phyloP scores from a whole-genome alignment of 2,113 vertebrate species.

The Tylochromis polylepis region DNA sequence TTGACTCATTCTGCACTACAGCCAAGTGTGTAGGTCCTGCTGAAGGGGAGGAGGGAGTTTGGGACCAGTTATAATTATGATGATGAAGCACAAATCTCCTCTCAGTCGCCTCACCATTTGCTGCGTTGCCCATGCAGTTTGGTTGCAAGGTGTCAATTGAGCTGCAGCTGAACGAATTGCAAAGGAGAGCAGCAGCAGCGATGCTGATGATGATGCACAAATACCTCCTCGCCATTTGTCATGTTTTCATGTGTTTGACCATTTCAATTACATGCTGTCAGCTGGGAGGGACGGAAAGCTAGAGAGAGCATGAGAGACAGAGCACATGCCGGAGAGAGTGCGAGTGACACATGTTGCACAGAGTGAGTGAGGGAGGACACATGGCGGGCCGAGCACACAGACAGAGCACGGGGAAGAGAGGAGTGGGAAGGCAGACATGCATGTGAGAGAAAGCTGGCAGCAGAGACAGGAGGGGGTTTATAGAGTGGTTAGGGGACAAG shows the following conservation, averaged over 20 bases:
- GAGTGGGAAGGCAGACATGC: neutral
- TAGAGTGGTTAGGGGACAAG: constrained; percentile 51
- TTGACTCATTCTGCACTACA: constrained; percentile 10
- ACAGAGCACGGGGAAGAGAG: neutral
- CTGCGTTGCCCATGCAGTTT: constrained; percentile 20
- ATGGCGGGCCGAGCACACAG: constrained; percentile 28
- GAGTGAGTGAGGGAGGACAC: constrained; percentile 61
- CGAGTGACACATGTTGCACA: constrained; percentile 60
- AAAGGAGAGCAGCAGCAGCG: neutral
- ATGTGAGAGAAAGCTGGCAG: constrained; percentile 41
- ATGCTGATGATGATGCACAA: constrained; percentile 58
- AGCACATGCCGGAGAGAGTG: constrained; percentile 54
- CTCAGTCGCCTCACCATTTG: constrained; percentile 26
- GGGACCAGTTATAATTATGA: constrained; percentile 25
- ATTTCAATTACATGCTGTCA: constrained; percentile 72
- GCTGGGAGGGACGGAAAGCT: constrained; percentile 35
- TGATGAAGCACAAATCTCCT: constrained; percentile 49
- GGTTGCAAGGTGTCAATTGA: constrained; percentile 36
- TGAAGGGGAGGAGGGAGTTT: neutral
- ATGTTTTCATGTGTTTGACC: constrained; percentile 67
- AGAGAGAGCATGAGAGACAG: constrained; percentile 1
- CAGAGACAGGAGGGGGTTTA: neutral
- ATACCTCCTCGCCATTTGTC: constrained; percentile 58
- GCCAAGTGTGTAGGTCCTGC: constrained; percentile 13
- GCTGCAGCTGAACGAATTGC: constrained; percentile 22